Evolutionary conservation across 2,888 invertebrate species (phyloP).

Genomic region (Myopa tessellatipennis): DNA sequence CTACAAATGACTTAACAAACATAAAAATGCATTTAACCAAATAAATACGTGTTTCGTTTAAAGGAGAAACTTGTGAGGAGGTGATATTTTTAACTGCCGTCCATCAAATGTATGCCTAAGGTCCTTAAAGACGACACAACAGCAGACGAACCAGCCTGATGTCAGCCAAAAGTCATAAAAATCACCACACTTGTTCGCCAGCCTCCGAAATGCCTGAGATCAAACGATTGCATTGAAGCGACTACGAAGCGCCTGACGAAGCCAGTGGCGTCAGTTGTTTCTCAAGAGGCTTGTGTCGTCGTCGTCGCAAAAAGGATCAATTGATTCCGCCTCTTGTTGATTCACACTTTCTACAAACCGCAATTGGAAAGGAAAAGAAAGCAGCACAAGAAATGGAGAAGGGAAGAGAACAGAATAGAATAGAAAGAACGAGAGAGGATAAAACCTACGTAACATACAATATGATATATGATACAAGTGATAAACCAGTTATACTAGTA

Average conservation of each 20-base stretch:
- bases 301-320: not conserved
- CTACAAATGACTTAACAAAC: too few relatives aligned
- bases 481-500: not conserved
- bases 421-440: not conserved
- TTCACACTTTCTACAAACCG: conserved; percentile 11
- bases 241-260: not conserved
- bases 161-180: conserved; percentile 52
- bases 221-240: not conserved
- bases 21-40: too few relatives aligned
- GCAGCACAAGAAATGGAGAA: too few relatives aligned
- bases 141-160: too few relatives aligned
- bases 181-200: conserved; percentile 52
- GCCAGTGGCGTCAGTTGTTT: not conserved
- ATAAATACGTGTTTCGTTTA: too few relatives aligned
- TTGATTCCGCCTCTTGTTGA: conserved; percentile 4
- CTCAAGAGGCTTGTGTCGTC: conserved; percentile 4
- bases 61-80: too few relatives aligned
- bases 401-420: not conserved
- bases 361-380: not conserved
- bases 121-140: too few relatives aligned
- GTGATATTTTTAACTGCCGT: too few relatives aligned
- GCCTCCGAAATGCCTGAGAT: not conserved
- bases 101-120: too few relatives aligned
- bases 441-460: not conserved
- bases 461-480: not conserved